These are phyloP conservation scores for Chrysolina americana DNA, from an alignment of 2,888 invertebrate genomes.

Conservation along the genomic window DNA sequence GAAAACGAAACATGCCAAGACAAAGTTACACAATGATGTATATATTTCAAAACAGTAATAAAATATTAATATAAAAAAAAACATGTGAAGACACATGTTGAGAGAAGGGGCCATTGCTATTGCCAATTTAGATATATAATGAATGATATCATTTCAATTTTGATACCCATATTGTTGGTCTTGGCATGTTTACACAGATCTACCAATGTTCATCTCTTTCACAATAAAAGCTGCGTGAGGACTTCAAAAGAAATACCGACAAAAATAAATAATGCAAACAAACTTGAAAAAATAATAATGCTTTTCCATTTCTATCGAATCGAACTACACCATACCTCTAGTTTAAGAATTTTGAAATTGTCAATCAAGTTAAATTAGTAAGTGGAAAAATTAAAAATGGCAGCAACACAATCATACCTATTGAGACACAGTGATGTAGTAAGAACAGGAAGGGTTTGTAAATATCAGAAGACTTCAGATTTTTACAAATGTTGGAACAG, in stretches of 20 bases:
- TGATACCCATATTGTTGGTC: too few relatives aligned
- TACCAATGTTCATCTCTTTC: background rate
- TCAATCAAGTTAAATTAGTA: background rate
- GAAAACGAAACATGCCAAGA: background rate
- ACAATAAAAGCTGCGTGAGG: background rate
- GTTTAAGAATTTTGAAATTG: background rate
- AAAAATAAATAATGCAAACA: slow-evolving; percentile 2
- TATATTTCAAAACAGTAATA: background rate
- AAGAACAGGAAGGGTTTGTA: background rate
- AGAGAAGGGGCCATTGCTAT: too few relatives aligned
- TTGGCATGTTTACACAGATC: too few relatives aligned
- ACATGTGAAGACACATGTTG: too few relatives aligned
- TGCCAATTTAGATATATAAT: too few relatives aligned
- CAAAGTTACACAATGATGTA: background rate
- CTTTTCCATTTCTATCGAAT: slow-evolving; percentile 11
- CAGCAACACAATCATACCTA: background rate
- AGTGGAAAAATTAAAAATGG: background rate
- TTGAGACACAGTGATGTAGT: slow-evolving; percentile 6
- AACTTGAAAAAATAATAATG: slow-evolving; percentile 12
- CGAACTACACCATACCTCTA: slow-evolving; percentile 10
- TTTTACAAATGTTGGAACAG: background rate
- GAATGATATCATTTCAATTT: too few relatives aligned
- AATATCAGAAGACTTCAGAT: background rate
- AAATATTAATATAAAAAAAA: too few relatives aligned
- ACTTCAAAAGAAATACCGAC: too few relatives aligned